Percentiles rank a stretch among this genome's conserved stretches.
Conservation (phyloP, 2,113 vertebrate genomes). For the Cryptotis parvus region DNA sequence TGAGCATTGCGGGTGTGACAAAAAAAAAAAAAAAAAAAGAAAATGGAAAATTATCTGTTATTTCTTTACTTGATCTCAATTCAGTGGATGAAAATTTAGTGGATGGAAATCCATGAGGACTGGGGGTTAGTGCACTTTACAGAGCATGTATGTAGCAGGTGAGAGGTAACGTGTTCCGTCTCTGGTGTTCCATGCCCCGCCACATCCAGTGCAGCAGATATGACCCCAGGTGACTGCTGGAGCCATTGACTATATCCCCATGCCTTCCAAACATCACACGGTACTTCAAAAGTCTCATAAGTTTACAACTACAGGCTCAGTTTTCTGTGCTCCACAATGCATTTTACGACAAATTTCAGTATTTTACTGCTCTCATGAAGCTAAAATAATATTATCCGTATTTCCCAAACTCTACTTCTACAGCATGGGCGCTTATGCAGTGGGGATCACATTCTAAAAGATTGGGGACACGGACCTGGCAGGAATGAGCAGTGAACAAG, state of each 20-base stretch:
- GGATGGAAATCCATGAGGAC: background rate
- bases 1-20: too few relatives aligned
- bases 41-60: too few relatives aligned
- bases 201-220: too few relatives aligned
- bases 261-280: background rate
- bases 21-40: too few relatives aligned
- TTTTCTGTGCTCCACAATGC: background rate
- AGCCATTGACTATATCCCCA: too few relatives aligned
- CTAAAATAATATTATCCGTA: background rate
- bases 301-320: background rate
- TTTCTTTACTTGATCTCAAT: background rate
- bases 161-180: too few relatives aligned
- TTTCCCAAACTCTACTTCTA: constrained; percentile 21
- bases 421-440: constrained; percentile 95
- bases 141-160: too few relatives aligned
- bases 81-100: background rate
- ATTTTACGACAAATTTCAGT: background rate
- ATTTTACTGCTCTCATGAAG: constrained; percentile 20
- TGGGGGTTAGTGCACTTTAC: too few relatives aligned
- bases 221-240: too few relatives aligned
- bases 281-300: constrained; percentile 19
- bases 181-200: too few relatives aligned
- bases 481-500: constrained; percentile 97
- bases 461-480: constrained; percentile 95
- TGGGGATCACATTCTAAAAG: constrained; percentile 96